These are phyloP conservation scores for Ficedula albicollis DNA, from an alignment of 2,797 vertebrate species.

Conservation along the genomic window DNA sequence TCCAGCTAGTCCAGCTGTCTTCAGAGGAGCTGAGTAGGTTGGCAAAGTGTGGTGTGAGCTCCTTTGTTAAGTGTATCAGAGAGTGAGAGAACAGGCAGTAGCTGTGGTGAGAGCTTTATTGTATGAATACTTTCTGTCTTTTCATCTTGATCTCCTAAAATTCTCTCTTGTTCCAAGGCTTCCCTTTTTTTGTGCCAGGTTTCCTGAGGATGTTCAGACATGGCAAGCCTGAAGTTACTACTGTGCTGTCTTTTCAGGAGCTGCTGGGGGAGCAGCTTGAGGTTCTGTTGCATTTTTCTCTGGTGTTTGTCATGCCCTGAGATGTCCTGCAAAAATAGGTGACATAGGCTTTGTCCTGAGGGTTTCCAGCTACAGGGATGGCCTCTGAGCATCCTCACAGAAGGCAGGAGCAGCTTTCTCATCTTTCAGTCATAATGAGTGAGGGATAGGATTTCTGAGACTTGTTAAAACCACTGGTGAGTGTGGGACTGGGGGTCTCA, in stretches of 20 bases:
- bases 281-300: not conserved
- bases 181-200: not conserved
- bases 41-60: not conserved
- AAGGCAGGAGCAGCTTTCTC: not conserved
- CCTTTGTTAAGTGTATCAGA: constrained; percentile 3
- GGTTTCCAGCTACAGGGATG: not conserved
- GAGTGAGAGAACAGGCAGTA: not conserved
- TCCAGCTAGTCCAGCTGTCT: constrained; percentile 1
- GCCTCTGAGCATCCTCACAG: not conserved
- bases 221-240: not conserved
- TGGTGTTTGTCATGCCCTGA: not conserved
- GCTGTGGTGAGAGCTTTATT: not conserved
- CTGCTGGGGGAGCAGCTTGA: fast-evolving
- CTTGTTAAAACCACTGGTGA: not conserved
- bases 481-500: not conserved
- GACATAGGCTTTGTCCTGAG: not conserved
- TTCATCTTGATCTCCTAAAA: not conserved
- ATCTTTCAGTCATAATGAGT: not conserved
- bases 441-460: not conserved
- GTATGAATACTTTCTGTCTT: not conserved
- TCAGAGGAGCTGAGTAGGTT: not conserved
- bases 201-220: not conserved
- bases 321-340: not conserved
- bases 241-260: not conserved
- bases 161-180: not conserved